These are phyloP conservation scores for Cyprinodon diabolis DNA, from an alignment of 2,797 vertebrate genomes.

Conservation along the genomic window DNA sequence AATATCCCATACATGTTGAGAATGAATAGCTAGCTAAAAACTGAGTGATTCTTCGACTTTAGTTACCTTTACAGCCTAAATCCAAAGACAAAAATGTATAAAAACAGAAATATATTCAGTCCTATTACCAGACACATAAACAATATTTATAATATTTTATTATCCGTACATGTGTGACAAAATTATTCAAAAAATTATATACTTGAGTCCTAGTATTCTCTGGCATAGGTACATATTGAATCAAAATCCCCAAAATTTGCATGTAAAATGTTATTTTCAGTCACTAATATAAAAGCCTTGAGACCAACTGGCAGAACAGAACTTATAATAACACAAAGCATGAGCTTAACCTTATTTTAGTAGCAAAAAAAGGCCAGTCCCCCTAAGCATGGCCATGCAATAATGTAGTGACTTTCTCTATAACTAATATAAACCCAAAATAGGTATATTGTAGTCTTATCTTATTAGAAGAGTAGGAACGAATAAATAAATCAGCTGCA, in stretches of 20 bases:
- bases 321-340: conserved; percentile 28
- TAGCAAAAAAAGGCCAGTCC: conserved; percentile 18
- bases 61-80: conserved; percentile 5
- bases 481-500: conserved; percentile 37
- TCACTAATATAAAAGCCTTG: conserved; percentile 20
- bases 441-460: conserved; percentile 17
- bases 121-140: conserved; percentile 4
- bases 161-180: conserved; percentile 4
- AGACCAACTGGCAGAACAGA: conserved; percentile 10
- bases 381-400: conserved; percentile 31
- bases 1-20: no score
- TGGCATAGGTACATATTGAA: neutral
- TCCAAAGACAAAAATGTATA: neutral
- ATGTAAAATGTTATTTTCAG: conserved; percentile 2
- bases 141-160: conserved; percentile 4
- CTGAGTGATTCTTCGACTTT: conserved; percentile 4
- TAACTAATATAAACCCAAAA: conserved; percentile 37
- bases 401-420: conserved; percentile 27
- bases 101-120: conserved; percentile 7
- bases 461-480: conserved; percentile 26
- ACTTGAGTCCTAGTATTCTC: neutral
- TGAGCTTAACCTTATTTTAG: conserved; percentile 21
- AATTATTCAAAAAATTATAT: conserved; percentile 2
- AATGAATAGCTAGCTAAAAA: neutral
- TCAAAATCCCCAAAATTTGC: neutral